Evolutionary conservation across 2,797 vertebrate genomes (phyloP).

Genomic region (Atherinosoma microstoma): DNA sequence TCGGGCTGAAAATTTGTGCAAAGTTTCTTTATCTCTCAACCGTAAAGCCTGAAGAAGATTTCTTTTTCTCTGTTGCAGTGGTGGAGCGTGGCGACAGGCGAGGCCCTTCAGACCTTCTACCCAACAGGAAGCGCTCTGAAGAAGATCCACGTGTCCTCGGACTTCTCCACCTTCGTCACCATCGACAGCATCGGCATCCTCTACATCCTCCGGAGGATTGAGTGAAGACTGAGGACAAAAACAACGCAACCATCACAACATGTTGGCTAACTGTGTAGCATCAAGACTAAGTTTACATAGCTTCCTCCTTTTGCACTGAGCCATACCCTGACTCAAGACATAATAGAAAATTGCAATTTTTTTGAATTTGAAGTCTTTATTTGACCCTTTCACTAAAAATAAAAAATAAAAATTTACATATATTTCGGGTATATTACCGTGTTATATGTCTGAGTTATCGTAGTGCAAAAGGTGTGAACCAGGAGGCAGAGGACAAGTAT

Average conservation of each 20-base stretch:
- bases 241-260: not conserved
- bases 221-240: constrained; percentile 19
- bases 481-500: not conserved
- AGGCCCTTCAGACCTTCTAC: constrained; percentile 93
- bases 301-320: not conserved
- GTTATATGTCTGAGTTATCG: not conserved
- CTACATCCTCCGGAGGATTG: constrained; percentile 90
- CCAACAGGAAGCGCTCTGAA: constrained; percentile 91
- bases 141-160: constrained; percentile 88
- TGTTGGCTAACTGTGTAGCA: not conserved
- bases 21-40: not conserved
- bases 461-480: too few relatives aligned
- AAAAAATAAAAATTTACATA: not conserved
- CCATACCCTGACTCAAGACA: not conserved
- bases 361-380: not conserved
- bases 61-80: constrained; percentile 79
- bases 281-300: constrained; percentile 1
- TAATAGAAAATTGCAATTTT: not conserved
- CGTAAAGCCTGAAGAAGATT: not conserved
- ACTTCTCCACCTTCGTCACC: constrained; percentile 93
- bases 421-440: not conserved
- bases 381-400: not conserved
- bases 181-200: constrained; percentile 96
- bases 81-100: constrained; percentile 91
- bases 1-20: not conserved